Base-by-base conservation (phyloP, 2,888 invertebrate genomes). In the Metallyticus violacea region DNA sequence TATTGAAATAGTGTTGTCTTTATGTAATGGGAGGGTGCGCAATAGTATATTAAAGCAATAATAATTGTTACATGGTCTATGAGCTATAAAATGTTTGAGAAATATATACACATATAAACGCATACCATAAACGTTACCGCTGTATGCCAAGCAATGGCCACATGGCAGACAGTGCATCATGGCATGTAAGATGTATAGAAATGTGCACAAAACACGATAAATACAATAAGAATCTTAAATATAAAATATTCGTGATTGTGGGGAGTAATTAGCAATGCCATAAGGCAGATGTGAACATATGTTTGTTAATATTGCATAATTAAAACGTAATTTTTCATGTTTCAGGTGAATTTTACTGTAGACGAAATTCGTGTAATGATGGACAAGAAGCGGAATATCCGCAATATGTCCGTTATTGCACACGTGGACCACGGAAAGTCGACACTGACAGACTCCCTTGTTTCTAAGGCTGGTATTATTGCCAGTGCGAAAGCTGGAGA, bases 361-460 rank as follows among this genome's bases (percentile, higher is more conserved):
- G 99, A 99, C 95, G 99, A 99, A 95, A 99, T 99, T 95, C 97
- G 99, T 94, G 94, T 91, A 92, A 98, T 99, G 96, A 99, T 99
- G 99, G 99, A 99, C 97, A 98, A 98, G 93, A 99, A 99, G 95
- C 95, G 95, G 94, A 99, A 99, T 93, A 99, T 99, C 94, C 96
- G 99, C 92, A 99, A 99, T 94, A 99, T 99, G 99, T 99, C 99
- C 92, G 99, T 99, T 93, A 99, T 99, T 92, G 99, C 99, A 91
- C 99, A 99, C 94, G 99, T 99, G 90, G 99, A 99, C 94, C 99
- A 99, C 93, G 99, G 99, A 92, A 99, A 99, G 94, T 99, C 99
- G 89, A 99, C 99, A 87, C 93, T 99, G 92, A 99, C 99, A 88
- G 99, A 99, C 94, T 99, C 99, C 89, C 95, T 99, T 91, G 99